Evolutionary conservation across 2,113 vertebrate genomes (phyloP).

Genomic region (Cranoglanis bouderius): DNA sequence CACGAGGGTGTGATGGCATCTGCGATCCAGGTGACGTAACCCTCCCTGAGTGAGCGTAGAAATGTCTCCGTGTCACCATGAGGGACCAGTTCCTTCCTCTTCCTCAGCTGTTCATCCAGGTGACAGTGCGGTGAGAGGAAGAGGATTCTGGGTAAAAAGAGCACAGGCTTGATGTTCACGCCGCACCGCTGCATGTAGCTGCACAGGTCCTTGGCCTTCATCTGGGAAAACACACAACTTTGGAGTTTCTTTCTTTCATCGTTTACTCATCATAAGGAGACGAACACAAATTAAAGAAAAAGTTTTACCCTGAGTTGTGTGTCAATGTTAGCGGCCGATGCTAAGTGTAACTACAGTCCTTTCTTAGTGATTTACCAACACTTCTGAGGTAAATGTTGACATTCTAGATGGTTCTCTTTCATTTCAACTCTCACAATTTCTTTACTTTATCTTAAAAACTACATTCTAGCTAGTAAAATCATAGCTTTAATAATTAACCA

Average conservation of each 20-base stretch:
- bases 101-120: slow-evolving; percentile 67
- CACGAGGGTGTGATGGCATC: slow-evolving; percentile 72
- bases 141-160: slow-evolving; percentile 69
- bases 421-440: neutral
- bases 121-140: slow-evolving; percentile 70
- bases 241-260: neutral
- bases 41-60: slow-evolving; percentile 68
- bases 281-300: neutral
- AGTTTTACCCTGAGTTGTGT: neutral
- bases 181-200: slow-evolving; percentile 67
- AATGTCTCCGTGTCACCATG: slow-evolving; percentile 65
- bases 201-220: slow-evolving; percentile 66
- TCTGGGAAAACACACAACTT: slow-evolving; percentile 52
- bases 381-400: neutral
- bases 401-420: neutral
- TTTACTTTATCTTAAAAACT: neutral
- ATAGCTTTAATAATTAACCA: neutral
- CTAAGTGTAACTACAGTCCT: neutral
- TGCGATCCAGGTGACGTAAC: slow-evolving; percentile 69
- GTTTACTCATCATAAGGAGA: neutral
- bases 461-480: neutral
- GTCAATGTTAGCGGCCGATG: neutral
- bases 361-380: neutral
- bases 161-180: slow-evolving; percentile 60
- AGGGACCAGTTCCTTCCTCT: slow-evolving; percentile 70